These are phyloP conservation scores for Bhutanitis thaidina DNA, from an alignment of 2,888 invertebrate species.

Conservation along the genomic window DNA sequence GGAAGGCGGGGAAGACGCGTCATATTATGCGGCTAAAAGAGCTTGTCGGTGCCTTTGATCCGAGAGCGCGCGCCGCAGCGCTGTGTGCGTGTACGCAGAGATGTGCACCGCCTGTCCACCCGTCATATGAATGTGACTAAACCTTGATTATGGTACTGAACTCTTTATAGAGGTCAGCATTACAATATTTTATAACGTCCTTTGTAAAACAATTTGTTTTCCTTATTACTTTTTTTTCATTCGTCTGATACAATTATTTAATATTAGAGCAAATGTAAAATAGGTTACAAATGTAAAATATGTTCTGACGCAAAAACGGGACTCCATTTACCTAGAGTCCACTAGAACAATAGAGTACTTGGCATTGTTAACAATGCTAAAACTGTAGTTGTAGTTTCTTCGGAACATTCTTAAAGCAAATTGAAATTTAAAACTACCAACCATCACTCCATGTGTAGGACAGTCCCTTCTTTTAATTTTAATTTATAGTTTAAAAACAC, in stretches of 20 bases:
- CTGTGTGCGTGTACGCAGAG: slow-evolving; percentile 42
- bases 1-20: slow-evolving; percentile 68
- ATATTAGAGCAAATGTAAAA: slow-evolving; percentile 1
- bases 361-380: slow-evolving; percentile 9
- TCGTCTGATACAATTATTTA: background rate
- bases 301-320: background rate
- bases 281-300: slow-evolving; percentile 2
- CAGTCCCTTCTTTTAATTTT: background rate
- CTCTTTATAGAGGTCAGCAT: slow-evolving; percentile 71
- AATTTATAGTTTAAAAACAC: background rate
- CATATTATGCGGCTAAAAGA: slow-evolving; percentile 80
- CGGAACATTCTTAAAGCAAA: slow-evolving; percentile 6
- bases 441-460: background rate
- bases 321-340: slow-evolving; percentile 3
- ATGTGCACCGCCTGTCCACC: slow-evolving; percentile 73
- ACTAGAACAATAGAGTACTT: slow-evolving; percentile 14
- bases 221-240: background rate
- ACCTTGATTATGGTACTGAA: slow-evolving; percentile 77
- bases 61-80: slow-evolving; percentile 46
- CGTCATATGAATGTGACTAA: slow-evolving; percentile 78
- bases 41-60: slow-evolving; percentile 79
- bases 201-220: background rate
- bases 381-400: slow-evolving; percentile 4
- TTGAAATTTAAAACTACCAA: slow-evolving; percentile 9
- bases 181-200: slow-evolving; percentile 46